These are phyloP conservation scores for Platichthys flesus DNA, from an alignment of 2,113 vertebrate species.

Conservation along the genomic window DNA sequence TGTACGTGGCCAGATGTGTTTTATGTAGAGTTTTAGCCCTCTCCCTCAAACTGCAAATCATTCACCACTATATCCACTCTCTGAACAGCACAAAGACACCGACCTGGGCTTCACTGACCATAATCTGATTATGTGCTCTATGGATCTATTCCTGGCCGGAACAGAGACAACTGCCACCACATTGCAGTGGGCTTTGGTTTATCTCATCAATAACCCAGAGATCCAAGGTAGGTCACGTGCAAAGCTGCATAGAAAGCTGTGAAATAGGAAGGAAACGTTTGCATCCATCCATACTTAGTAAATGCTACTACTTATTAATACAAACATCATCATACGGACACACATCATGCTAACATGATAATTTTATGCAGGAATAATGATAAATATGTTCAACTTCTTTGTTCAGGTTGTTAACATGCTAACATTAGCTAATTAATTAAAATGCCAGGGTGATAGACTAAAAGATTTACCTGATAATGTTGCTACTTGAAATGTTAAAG, in stretches of 20 bases:
- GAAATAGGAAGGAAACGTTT: neutral
- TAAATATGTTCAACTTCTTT: no score
- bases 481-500: no score
- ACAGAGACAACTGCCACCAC: constrained; percentile 90
- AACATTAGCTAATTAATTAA: no score
- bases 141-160: constrained; percentile 89
- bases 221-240: constrained; percentile 83
- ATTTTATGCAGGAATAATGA: no score
- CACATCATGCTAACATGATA: no score
- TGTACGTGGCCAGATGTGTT: constrained; percentile 54
- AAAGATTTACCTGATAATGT: no score
- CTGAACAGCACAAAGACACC: constrained; percentile 34
- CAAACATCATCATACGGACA: no score
- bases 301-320: no score
- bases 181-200: constrained; percentile 87
- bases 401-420: no score
- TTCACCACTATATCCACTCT: neutral
- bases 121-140: constrained; percentile 82
- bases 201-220: constrained; percentile 84
- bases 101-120: constrained; percentile 77
- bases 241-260: no score
- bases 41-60: neutral
- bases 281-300: no score
- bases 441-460: no score
- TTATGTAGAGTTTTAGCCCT: rapidly evolving